Evolutionary conservation across 2,888 invertebrate species (phyloP), one percentile per base, ranked within the genome.

Genomic region (Spisula subtruncata): DNA sequence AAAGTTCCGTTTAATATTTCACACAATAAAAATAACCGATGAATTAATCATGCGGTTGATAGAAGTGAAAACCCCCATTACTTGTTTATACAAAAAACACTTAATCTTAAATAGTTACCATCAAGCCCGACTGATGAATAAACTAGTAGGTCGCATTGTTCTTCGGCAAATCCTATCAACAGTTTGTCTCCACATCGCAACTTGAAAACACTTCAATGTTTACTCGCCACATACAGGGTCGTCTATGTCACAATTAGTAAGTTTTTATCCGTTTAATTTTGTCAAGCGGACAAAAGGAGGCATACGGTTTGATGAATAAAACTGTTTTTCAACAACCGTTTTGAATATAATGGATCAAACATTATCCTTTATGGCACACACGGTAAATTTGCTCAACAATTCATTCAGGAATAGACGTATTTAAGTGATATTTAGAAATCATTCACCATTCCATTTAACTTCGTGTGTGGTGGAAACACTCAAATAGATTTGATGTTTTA

Each of bases 241-340:
- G 86, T 81, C 85, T 84, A 87, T 82, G 85, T 83, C 86, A 89
- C 90, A 92, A 92, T 92, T 92, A 92, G 84, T 87, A 86, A 92
- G 92, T 92, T 92, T 92, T 92, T 90, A 92, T 90, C 92, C 90
- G 85, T 92, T 87, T 92, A 90, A 90, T 90, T 92, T 92, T 88
- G 90, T 88, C 88, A 89, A 85, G 66, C 25, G 51, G 14, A 92
- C 89, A 90, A 92, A 81, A 60, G 83, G 66, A 79, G 80, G 86
- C 84, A 90, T 92, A 89, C 41, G 83, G 86, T 85, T 90, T 82
- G 83, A 56, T 81, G 90, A 92, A 92, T 92, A 84, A 90, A 88
- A 89, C 88, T 90, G 89, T 89, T 90, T 91, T 92, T 92, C 90
- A 90, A 92, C 89, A 92, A 89, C 90, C 81, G 82, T 88, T 88